Evolutionary conservation across 1,140 invertebrate genomes (phyloP).

Genomic region (Meloidogyne exigua): DNA sequence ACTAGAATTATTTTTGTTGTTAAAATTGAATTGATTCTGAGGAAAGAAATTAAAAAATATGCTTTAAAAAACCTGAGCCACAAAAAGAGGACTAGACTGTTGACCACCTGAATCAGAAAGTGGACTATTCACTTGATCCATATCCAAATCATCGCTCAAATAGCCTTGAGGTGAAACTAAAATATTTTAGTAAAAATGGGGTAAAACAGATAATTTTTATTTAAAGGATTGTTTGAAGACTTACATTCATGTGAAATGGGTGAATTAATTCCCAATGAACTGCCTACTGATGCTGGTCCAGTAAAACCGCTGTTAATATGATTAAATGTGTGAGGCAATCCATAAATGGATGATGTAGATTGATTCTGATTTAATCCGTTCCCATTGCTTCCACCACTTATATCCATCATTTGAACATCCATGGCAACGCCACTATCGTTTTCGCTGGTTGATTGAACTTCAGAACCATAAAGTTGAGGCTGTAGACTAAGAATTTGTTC

Average conservation of each 20-base stretch:
- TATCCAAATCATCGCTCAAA: slow-evolving; percentile 39
- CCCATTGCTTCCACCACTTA: neutral
- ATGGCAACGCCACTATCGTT: neutral
- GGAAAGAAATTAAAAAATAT: neutral
- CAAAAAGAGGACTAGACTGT: slow-evolving; percentile 24
- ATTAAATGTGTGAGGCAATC: neutral
- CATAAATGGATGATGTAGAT: neutral
- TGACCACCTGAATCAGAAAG: slow-evolving; percentile 3
- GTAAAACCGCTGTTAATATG: neutral
- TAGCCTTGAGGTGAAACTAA: slow-evolving; percentile 43
- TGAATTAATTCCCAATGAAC: neutral
- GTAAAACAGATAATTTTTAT: too few relatives aligned
- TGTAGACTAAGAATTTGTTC: slow-evolving; percentile 3
- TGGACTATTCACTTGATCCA: slow-evolving; percentile 27
- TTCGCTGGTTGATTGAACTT: neutral
- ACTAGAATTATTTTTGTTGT: neutral
- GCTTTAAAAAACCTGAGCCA: neutral
- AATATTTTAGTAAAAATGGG: too few relatives aligned
- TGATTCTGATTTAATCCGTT: neutral
- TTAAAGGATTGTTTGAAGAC: too few relatives aligned
- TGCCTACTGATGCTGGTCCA: neutral
- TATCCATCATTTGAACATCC: slow-evolving; percentile 24
- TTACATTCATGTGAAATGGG: neutral
- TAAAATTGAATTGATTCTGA: slow-evolving; percentile 6
- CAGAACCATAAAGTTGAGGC: neutral